phyloP scores from a whole-genome alignment of 1,140 invertebrate species.

The Drosophila kanapiae region DNA sequence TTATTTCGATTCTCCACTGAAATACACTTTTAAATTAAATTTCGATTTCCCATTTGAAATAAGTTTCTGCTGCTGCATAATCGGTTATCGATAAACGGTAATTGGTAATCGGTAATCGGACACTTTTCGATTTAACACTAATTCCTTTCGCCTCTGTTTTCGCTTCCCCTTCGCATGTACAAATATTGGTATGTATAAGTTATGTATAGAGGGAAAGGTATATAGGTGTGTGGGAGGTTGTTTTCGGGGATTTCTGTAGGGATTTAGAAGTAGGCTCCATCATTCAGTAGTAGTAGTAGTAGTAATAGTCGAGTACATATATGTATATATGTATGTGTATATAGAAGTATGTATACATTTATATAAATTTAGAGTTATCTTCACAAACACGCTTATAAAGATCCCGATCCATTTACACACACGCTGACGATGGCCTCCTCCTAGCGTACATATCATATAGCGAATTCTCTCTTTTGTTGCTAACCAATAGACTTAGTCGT shows the following conservation, averaged over 20 bases:
- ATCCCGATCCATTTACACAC: conserved; percentile 21
- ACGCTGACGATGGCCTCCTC: background rate
- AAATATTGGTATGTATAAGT: conserved; percentile 79
- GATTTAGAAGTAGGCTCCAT: conserved; percentile 47
- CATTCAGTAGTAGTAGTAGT: conserved; percentile 53
- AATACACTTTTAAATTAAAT: conserved; percentile 68
- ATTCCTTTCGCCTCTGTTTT: conserved; percentile 7
- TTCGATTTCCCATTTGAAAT: conserved; percentile 36
- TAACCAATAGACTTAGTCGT: conserved; percentile 38
- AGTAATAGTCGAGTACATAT: conserved; percentile 53
- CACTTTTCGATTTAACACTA: conserved; percentile 33
- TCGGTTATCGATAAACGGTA: conserved; percentile 10
- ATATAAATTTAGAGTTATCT: conserved; percentile 51
- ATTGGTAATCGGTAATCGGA: conserved; percentile 18
- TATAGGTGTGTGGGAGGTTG: background rate
- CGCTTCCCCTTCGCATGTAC: conserved; percentile 62
- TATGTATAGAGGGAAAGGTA: conserved; percentile 32
- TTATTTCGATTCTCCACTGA: conserved; percentile 79
- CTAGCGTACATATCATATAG: background rate
- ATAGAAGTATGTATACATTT: conserved; percentile 75
- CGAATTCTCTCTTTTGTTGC: conserved; percentile 1
- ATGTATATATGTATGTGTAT: conserved; percentile 49
- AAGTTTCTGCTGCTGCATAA: conserved; percentile 17
- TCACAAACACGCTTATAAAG: conserved; percentile 23
- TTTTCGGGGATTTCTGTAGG: background rate